These are phyloP conservation scores for Ormyrus nitidulus DNA, from an alignment of 2,888 invertebrate genomes.

Conservation along the genomic window DNA sequence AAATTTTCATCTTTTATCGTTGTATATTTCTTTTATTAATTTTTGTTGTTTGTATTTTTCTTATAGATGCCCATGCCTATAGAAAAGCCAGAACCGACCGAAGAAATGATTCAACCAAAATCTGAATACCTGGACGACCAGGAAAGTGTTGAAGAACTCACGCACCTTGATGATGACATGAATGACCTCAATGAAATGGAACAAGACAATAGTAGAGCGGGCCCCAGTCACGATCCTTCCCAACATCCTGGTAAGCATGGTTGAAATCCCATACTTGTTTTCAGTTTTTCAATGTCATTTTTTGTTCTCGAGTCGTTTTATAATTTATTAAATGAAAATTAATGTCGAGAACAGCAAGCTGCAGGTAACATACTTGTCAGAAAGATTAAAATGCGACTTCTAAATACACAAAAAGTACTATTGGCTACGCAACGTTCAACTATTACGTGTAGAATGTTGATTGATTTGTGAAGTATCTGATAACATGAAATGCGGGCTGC, in stretches of 20 bases:
- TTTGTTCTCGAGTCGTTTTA: slow-evolving; percentile 23
- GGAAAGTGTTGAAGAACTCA: slow-evolving; percentile 88
- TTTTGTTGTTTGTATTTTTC: not conserved
- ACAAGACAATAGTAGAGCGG: slow-evolving; percentile 82
- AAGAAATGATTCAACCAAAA: slow-evolving; percentile 82
- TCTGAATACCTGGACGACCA: slow-evolving; percentile 84
- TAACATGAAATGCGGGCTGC: not conserved
- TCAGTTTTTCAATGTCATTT: slow-evolving; percentile 17
- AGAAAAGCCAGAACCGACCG: slow-evolving; percentile 79
- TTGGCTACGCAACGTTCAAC: slow-evolving; percentile 22
- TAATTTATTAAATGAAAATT: slow-evolving; percentile 45
- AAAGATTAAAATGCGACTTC: slow-evolving; percentile 1
- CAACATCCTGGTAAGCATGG: slow-evolving; percentile 80
- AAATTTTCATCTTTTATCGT: not conserved
- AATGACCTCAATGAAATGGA: slow-evolving; percentile 83
- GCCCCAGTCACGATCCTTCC: slow-evolving; percentile 79
- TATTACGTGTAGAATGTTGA: slow-evolving; percentile 18
- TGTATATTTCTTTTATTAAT: too few relatives aligned
- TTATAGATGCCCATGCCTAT: slow-evolving; percentile 71
- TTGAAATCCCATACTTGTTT: not conserved
- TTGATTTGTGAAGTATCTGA: slow-evolving; percentile 20
- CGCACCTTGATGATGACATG: slow-evolving; percentile 87
- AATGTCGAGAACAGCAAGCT: slow-evolving; percentile 48
- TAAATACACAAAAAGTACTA: not conserved
- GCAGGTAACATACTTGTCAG: slow-evolving; percentile 19